Evolutionary conservation across 1,140 invertebrate genomes (phyloP).

Genomic region (Colletes latitarsis): DNA sequence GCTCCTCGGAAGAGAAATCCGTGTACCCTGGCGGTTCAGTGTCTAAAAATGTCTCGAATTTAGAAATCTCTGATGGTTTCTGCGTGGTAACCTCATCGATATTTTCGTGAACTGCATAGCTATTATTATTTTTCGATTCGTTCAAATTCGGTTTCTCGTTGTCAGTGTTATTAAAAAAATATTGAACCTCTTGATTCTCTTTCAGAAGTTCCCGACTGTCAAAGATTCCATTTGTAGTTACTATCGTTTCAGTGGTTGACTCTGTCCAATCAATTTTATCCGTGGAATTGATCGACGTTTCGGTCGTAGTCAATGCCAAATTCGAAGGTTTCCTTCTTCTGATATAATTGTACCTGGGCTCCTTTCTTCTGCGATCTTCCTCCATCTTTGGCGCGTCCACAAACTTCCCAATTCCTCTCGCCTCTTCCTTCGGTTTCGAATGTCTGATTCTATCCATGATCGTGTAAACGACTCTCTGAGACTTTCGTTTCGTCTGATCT

Average conservation of each 20-base stretch:
- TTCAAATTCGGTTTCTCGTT: not conserved
- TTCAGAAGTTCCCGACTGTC: not conserved
- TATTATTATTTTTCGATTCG: constrained; percentile 2
- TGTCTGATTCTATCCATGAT: constrained; percentile 62
- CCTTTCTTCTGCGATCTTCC: constrained; percentile 61
- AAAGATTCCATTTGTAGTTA: not conserved
- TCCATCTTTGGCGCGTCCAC: constrained; percentile 10
- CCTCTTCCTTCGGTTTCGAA: constrained; percentile 52
- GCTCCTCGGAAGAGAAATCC: constrained; percentile 52
- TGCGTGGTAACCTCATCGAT: constrained; percentile 42
- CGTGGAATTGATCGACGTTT: not conserved
- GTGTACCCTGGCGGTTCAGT: constrained; percentile 59
- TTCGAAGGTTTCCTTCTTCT: constrained; percentile 11
- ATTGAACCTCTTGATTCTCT: not conserved
- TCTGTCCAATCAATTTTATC: not conserved
- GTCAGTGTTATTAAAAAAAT: too few relatives aligned
- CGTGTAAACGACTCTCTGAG: constrained; percentile 60
- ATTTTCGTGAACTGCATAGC: constrained; percentile 53
- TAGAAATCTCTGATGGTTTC: not conserved
- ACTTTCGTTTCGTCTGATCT: constrained; percentile 4
- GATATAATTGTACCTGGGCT: constrained; percentile 67
- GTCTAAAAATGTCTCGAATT: constrained; percentile 43
- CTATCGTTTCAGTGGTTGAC: not conserved
- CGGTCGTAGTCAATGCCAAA: not conserved
- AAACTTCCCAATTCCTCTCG: constrained; percentile 63